These are phyloP conservation scores for Pseudolaguvia tuberculata DNA, from an alignment of 2,113 vertebrate genomes.

Conservation along the genomic window DNA sequence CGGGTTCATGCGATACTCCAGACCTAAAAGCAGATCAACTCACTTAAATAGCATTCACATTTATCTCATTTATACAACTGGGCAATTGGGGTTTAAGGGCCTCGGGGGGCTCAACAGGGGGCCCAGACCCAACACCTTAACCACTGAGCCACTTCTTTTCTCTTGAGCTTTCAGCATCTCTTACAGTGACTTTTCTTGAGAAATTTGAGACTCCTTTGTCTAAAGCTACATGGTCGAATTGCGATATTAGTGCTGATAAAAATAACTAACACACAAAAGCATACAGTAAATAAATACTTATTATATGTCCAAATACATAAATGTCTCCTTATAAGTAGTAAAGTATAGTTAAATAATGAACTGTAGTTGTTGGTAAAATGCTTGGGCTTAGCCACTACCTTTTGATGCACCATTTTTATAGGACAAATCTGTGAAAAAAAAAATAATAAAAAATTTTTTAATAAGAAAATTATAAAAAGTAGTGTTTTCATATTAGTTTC, in stretches of 20 bases:
- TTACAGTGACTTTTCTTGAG: background rate
- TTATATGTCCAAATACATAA: too few species aligned
- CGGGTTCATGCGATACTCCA: slow-evolving; percentile 50
- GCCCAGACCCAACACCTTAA: too few species aligned
- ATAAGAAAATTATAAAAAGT: background rate
- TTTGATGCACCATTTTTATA: slow-evolving; percentile 54
- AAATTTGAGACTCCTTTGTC: too few species aligned
- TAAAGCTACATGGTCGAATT: background rate
- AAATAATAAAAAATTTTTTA: background rate
- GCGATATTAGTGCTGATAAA: background rate
- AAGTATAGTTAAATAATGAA: background rate
- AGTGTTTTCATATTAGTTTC: too few species aligned
- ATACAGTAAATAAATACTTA: too few species aligned
- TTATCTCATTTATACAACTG: too few species aligned
- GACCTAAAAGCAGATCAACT: slow-evolving; percentile 59
- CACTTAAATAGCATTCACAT: background rate
- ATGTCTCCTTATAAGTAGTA: background rate
- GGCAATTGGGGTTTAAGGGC: too few species aligned
- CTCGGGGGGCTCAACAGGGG: too few species aligned
- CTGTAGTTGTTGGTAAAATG: background rate
- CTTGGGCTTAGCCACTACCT: slow-evolving; percentile 25
- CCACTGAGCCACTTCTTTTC: too few species aligned
- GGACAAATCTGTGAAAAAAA: slow-evolving; percentile 57
- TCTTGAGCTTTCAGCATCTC: background rate
- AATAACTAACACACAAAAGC: too few species aligned